Evolutionary conservation across 2,888 invertebrate species (phyloP).

Genomic region (Seira sanloemensis): DNA sequence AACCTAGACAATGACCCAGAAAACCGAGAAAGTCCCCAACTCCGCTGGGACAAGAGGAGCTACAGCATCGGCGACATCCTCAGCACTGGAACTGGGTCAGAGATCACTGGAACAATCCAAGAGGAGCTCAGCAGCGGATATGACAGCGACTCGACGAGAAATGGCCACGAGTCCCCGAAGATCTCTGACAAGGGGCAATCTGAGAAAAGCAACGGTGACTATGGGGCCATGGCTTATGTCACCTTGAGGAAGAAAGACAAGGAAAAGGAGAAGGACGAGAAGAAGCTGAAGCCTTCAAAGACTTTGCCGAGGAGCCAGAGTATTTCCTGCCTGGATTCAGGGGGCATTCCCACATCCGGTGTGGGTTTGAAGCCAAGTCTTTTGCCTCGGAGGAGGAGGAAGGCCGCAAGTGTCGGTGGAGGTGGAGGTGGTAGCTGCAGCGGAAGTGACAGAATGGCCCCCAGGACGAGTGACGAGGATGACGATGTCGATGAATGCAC

Average conservation of each 20-base stretch:
- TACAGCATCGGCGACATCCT: constrained; percentile 70
- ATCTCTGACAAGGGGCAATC: constrained; percentile 52
- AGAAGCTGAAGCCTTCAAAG: background rate
- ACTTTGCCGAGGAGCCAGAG: constrained; percentile 53
- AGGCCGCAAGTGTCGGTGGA: constrained; percentile 22
- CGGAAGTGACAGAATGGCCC: background rate
- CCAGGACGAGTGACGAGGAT: constrained; percentile 11
- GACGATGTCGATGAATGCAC: background rate
- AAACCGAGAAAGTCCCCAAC: constrained; percentile 2
- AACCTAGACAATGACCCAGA: constrained; percentile 30
- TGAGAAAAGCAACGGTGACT: background rate
- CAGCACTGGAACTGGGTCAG: constrained; percentile 15
- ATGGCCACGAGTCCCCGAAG: constrained; percentile 69
- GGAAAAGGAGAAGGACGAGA: background rate
- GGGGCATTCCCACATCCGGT: background rate
- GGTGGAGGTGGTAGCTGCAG: no score
- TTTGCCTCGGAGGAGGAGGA: constrained; percentile 9
- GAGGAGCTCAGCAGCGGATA: constrained; percentile 79
- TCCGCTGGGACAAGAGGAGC: constrained; percentile 46
- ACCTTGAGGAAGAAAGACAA: constrained; percentile 22
- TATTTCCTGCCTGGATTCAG: constrained; percentile 32
- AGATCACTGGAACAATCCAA: constrained; percentile 18
- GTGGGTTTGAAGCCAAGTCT: background rate
- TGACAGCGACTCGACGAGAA: constrained; percentile 79
- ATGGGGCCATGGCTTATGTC: constrained; percentile 49